Percentiles rank a stretch among this genome's conserved stretches.
Evolutionary conservation across 2,797 vertebrate genomes (phyloP).

Genomic region (Pangasius krempfi): DNA sequence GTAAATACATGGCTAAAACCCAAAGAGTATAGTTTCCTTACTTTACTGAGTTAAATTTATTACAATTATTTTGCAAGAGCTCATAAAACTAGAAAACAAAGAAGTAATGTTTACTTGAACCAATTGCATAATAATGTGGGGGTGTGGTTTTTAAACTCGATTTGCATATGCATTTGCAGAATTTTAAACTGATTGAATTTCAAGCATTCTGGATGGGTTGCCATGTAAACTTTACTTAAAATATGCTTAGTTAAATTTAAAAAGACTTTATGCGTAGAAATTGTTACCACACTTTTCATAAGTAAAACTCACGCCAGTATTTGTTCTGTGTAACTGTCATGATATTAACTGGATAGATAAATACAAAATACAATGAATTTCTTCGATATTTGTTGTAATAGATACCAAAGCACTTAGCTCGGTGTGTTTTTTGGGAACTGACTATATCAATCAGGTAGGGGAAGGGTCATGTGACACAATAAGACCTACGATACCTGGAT

Average conservation of each 20-base stretch:
- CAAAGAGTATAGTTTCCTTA: neutral
- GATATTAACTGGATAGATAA: too few relatives aligned
- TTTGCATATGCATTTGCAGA: neutral
- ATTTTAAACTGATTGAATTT: neutral
- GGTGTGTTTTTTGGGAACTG: too few relatives aligned
- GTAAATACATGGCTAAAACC: neutral
- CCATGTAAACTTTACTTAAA: neutral
- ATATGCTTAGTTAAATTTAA: too few relatives aligned
- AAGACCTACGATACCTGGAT: neutral
- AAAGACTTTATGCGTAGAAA: too few relatives aligned
- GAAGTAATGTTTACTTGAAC: neutral
- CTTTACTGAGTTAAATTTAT: neutral
- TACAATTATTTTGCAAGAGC: neutral
- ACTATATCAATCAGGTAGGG: too few relatives aligned
- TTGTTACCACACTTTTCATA: too few relatives aligned
- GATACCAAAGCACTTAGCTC: too few relatives aligned
- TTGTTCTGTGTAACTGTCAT: too few relatives aligned
- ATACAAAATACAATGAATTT: too few relatives aligned
- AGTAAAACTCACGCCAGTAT: too few relatives aligned
- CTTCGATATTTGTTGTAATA: too few relatives aligned
- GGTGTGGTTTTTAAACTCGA: neutral
- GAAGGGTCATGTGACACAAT: neutral
- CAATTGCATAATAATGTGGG: neutral
- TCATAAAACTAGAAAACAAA: neutral
- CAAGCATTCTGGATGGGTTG: neutral